Base-by-base conservation (phyloP, 2,113 vertebrate species). In the Callorhinus ursinus region DNA sequence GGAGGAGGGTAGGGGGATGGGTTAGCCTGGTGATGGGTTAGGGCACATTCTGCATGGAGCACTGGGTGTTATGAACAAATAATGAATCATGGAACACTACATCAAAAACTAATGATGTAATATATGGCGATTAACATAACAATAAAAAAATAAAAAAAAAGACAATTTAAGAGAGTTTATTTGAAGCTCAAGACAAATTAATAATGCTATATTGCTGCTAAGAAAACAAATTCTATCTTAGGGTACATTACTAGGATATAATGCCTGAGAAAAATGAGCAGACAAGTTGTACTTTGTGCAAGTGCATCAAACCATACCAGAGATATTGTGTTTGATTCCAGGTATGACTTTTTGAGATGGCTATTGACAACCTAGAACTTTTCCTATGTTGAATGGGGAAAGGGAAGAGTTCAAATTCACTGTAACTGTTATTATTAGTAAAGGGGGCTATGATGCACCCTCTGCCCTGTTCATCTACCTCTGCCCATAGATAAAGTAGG, bases 121-220 rank as follows among this genome's bases (percentile, higher is more conserved):
- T 36, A 36, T 36, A 36, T 36, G 36, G 36, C 2, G 36, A 36
- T 36, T 36, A 36, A 36, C 36, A 36, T 36, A 36, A 36, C 36
- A 36, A 36, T 36, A 36, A 36, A 36, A 36, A 36, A 36, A 2
- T 36, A 2, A 36, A 36, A 36, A 36, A 95, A 92, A 63, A 72
- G 93, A 80, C 21, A 79, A 33, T 71, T 96, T 51, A 90, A 93
- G 51, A 90, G 2, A 74, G 77, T 82, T 81, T 84, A 74, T 95
- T 76, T 39, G 13, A 93, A 93, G 76, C 39, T 90, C 49, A 87
- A 88, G 61, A 49, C 74, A 82, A 86, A 88, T 80, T n/a, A 95
- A 55, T 59, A 87, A 36, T 59, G 67, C 31, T 85, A 12, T 26
- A 77, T 36, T 79, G n/a, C 71, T 85, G 51, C 36, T 42, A 18